phyloP scores from a whole-genome alignment of 2,113 vertebrate species.

The Polypterus senegalus region DNA sequence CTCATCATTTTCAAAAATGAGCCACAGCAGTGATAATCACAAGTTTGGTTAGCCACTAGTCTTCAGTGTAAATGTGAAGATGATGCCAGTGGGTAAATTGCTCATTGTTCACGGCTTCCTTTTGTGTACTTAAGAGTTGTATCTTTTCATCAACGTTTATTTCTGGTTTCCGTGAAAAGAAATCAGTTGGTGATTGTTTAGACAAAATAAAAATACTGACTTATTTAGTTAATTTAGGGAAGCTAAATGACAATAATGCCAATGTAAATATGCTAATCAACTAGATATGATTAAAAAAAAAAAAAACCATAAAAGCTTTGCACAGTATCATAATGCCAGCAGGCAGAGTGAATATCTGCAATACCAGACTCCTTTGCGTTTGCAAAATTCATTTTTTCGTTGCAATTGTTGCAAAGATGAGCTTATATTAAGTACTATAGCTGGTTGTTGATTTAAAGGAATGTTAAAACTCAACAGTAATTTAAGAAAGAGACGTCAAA shows the following conservation, averaged over 20 bases:
- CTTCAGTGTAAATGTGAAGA: constrained; percentile 3
- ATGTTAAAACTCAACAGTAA: too few species aligned
- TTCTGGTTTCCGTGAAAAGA: constrained; percentile 37
- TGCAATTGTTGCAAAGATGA: too few species aligned
- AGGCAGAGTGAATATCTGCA: too few species aligned
- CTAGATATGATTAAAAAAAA: background rate
- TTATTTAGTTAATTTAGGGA: constrained; percentile 8
- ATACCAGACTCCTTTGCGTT: too few species aligned
- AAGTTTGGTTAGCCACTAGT: too few species aligned
- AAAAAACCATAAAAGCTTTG: background rate
- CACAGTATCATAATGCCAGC: too few species aligned
- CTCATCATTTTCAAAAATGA: too few species aligned
- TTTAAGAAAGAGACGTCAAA: too few species aligned
- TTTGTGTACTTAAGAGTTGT: constrained; percentile 35
- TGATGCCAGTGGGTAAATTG: constrained; percentile 24
- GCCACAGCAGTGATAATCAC: too few species aligned
- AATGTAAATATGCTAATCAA: background rate
- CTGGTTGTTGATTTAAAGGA: too few species aligned
- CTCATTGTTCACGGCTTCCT: constrained; percentile 57
- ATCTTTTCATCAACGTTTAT: constrained; percentile 46
- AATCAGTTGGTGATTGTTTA: constrained; percentile 41
- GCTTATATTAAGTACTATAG: too few species aligned
- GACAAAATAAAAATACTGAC: constrained; percentile 50
- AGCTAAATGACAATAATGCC: constrained; percentile 14
- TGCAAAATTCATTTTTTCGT: too few species aligned